phyloP scores from a whole-genome alignment of 1,140 invertebrate genomes.

The Pseudomyrmex concolor region DNA sequence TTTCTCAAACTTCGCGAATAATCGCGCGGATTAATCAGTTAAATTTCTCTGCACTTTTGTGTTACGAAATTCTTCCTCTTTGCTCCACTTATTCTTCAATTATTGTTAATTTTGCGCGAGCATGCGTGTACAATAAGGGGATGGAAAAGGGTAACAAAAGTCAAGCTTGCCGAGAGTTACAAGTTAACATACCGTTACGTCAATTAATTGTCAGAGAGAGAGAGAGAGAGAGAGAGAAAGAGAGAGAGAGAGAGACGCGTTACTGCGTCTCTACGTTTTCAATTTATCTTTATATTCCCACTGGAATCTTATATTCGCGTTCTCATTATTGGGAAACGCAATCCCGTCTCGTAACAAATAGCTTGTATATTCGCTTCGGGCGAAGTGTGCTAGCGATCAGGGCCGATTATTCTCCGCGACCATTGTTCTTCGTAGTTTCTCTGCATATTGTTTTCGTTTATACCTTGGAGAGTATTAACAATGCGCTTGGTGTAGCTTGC shows the following conservation, averaged over 20 bases:
- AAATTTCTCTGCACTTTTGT: neutral
- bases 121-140: too few relatives aligned
- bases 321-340: slow-evolving; percentile 44
- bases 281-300: slow-evolving; percentile 17
- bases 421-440: slow-evolving; percentile 56
- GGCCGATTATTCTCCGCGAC: slow-evolving; percentile 46
- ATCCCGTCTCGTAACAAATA: slow-evolving; percentile 25
- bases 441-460: slow-evolving; percentile 58
- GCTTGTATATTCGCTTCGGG: slow-evolving; percentile 16
- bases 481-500: slow-evolving; percentile 38
- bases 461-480: slow-evolving; percentile 53
- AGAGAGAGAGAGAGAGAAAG: too few relatives aligned
- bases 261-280: too few relatives aligned
- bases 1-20: slow-evolving; percentile 34
- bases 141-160: too few relatives aligned
- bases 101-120: too few relatives aligned
- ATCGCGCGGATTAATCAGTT: slow-evolving; percentile 10
- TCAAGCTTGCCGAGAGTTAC: too few relatives aligned
- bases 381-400: slow-evolving; percentile 35
- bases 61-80: too few relatives aligned
- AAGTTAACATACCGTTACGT: too few relatives aligned
- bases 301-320: slow-evolving; percentile 40
- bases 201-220: too few relatives aligned
- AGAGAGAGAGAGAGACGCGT: neutral
- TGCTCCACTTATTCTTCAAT: too few relatives aligned